phyloP scores from a whole-genome alignment of 37 sponge, comb jelly and placozoan genomes.

The Tethya wilhelma region DNA sequence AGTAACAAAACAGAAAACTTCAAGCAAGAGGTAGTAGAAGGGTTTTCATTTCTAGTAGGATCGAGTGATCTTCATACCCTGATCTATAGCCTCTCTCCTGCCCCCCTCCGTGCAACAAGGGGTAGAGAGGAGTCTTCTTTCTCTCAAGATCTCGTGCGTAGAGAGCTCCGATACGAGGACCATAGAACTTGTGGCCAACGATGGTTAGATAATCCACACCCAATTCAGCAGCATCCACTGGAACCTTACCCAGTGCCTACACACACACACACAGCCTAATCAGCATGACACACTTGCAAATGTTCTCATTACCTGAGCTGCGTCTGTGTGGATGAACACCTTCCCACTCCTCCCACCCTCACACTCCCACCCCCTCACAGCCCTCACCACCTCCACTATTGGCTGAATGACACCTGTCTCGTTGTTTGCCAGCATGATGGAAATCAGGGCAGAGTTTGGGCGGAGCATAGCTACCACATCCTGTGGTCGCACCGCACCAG shows the following conservation, averaged over 20 bases:
- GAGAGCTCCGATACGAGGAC: constrained; percentile 90
- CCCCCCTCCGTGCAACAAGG: constrained; percentile 83
- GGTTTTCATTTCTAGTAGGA: too few relatives aligned
- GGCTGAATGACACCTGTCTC: constrained; percentile 82
- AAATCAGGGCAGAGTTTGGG: constrained; percentile 70
- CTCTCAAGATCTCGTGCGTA: constrained; percentile 65
- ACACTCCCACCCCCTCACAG: constrained; percentile 23
- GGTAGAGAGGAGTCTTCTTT: constrained; percentile 53
- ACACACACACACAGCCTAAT: neutral
- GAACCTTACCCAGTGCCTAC: constrained; percentile 85
- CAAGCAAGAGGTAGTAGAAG: too few relatives aligned
- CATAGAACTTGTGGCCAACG: constrained; percentile 97
- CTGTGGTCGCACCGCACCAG: constrained; percentile 52
- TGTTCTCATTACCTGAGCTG: constrained; percentile 48
- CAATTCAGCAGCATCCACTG: constrained; percentile 70
- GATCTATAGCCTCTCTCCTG: constrained; percentile 88
- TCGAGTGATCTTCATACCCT: too few relatives aligned
- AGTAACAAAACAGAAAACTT: too few relatives aligned
- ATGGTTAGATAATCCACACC: constrained; percentile 87
- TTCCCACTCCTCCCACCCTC: neutral
- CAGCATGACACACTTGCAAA: neutral
- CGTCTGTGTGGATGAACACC: constrained; percentile 53
- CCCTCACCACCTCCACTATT: constrained; percentile 49
- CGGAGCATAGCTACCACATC: constrained; percentile 54
- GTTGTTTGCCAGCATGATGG: constrained; percentile 93